Conservation (phyloP, 1,140 invertebrate genomes). For the Bombus impatiens region DNA sequence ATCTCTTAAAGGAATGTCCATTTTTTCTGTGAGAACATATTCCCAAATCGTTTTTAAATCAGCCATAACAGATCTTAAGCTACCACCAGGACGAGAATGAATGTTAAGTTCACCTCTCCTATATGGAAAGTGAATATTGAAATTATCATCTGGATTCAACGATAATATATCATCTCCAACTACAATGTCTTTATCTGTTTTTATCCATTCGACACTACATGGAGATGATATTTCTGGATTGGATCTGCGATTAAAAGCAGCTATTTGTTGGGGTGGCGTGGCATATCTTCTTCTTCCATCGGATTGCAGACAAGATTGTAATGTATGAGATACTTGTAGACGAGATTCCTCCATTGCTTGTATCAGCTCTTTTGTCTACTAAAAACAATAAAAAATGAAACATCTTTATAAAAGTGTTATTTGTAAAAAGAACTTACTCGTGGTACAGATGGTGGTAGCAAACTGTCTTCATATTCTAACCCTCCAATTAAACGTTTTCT, state of each 20-base stretch:
- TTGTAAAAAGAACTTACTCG: conserved; percentile 73
- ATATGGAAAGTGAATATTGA: conserved; percentile 95
- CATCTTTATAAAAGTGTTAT: not conserved
- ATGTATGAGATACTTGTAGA: conserved; percentile 90
- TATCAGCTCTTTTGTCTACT: conserved; percentile 85
- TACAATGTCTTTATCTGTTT: conserved; percentile 85
- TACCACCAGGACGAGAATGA: conserved; percentile 91
- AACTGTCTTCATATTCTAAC: conserved; percentile 85
- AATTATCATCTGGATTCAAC: conserved; percentile 88
- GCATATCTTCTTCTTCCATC: conserved; percentile 91
- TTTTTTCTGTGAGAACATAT: conserved; percentile 88
- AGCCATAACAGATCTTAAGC: conserved; percentile 90
- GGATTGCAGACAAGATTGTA: conserved; percentile 92
- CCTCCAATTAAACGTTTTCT: conserved; percentile 84
- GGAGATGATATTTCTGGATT: conserved; percentile 85
- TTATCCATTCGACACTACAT: conserved; percentile 84
- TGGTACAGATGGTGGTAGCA: conserved; percentile 85
- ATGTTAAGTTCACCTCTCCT: conserved; percentile 93
- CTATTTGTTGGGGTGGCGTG: conserved; percentile 93
- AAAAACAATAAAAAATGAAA: conserved; percentile 36
- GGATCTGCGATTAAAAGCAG: conserved; percentile 91
- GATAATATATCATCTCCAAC: conserved; percentile 89
- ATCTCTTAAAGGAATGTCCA: conserved; percentile 90
- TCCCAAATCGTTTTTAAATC: conserved; percentile 95
- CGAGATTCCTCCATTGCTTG: conserved; percentile 92